Evolutionary conservation across 2,113 vertebrate species (phyloP).

Genomic region (Sclerurus mexicanus): DNA sequence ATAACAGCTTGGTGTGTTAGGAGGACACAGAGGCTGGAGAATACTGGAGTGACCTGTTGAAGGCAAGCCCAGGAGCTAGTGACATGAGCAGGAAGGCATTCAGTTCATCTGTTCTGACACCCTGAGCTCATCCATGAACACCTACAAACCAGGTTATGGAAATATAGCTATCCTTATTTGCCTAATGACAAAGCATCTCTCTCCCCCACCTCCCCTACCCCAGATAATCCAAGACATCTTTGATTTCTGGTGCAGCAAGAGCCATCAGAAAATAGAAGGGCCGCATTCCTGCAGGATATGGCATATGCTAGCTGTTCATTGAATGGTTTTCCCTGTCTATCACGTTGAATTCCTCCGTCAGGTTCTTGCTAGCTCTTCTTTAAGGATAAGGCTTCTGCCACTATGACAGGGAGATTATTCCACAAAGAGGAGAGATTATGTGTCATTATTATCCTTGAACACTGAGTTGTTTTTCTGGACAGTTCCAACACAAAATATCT

Average conservation of each 20-base stretch:
- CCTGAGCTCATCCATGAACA: background rate
- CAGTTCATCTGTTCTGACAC: background rate
- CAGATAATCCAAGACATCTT: background rate
- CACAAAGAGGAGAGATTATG: background rate
- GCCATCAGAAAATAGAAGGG: slow-evolving; percentile 1
- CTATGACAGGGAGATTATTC: slow-evolving; percentile 16
- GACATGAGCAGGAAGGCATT: background rate
- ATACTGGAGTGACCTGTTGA: accelerated
- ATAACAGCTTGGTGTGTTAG: background rate
- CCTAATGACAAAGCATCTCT: background rate
- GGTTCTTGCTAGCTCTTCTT: slow-evolving; percentile 13
- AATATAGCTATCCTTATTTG: background rate
- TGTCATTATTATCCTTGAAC: background rate
- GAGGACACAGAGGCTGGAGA: background rate
- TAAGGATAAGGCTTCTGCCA: slow-evolving; percentile 11
- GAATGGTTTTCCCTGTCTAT: slow-evolving; percentile 60
- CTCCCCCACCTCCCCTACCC: background rate
- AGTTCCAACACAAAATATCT: background rate
- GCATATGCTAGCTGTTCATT: slow-evolving; percentile 58
- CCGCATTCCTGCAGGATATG: slow-evolving; percentile 48
- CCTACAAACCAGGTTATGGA: background rate
- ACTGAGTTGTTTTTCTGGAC: background rate
- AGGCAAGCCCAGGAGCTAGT: background rate
- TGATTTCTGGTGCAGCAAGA: background rate
- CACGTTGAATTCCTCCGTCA: slow-evolving; percentile 43